Evolutionary conservation across 1,140 invertebrate species (phyloP).

Genomic region (Lethocerus indicus): DNA sequence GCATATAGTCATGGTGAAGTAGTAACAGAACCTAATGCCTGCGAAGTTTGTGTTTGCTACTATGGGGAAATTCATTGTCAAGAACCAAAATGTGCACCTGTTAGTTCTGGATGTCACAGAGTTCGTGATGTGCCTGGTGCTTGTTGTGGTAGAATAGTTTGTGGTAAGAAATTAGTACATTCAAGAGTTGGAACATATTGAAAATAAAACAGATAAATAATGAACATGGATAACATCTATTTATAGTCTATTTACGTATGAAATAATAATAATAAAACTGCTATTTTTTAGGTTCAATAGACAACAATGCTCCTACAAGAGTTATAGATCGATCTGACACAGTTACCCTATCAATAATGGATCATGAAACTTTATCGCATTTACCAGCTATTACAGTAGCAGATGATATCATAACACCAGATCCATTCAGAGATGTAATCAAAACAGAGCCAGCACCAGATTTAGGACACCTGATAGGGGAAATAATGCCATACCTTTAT

Average conservation of each 20-base stretch:
- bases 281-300: background rate
- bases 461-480: conserved; percentile 32
- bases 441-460: conserved; percentile 45
- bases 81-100: conserved; percentile 29
- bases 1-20: conserved; percentile 31
- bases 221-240: too few relatives aligned
- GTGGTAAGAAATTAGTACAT: conserved; percentile 29
- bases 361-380: conserved; percentile 20
- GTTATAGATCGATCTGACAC: conserved; percentile 26
- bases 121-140: conserved; percentile 19
- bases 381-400: conserved; percentile 25
- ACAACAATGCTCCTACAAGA: conserved; percentile 26
- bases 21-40: conserved; percentile 26
- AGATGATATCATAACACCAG: conserved; percentile 30
- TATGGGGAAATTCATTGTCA: conserved; percentile 34
- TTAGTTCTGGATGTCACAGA: conserved; percentile 29
- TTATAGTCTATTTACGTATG: too few relatives aligned
- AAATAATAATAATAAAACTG: too few relatives aligned
- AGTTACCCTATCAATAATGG: conserved; percentile 17
- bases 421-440: conserved; percentile 49
- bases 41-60: conserved; percentile 34
- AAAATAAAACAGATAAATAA: too few relatives aligned
- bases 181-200: too few relatives aligned
- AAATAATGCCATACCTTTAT: conserved; percentile 10
- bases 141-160: conserved; percentile 33